These are phyloP conservation scores for Orthonychiurus folsomi DNA, from an alignment of 2,888 invertebrate genomes.

Conservation along the genomic window DNA sequence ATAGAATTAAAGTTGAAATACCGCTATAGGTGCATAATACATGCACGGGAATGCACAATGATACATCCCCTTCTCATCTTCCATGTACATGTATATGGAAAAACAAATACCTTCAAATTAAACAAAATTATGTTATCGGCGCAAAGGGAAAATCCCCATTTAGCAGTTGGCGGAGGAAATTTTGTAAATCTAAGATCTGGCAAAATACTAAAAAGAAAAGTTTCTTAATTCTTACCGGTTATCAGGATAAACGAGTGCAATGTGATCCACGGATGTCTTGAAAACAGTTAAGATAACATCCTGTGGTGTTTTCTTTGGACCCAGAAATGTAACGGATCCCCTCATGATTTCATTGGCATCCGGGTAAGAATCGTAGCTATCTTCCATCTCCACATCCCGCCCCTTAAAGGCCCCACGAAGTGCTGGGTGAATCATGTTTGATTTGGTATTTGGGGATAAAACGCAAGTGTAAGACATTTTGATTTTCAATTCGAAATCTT, in stretches of 20 bases:
- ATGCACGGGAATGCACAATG: too few relatives aligned
- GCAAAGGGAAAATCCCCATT: too few relatives aligned
- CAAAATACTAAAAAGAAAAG: too few relatives aligned
- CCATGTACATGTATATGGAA: too few relatives aligned
- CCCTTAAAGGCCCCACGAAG: background rate
- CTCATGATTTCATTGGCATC: constrained; percentile 36
- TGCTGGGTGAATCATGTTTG: background rate
- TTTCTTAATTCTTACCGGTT: constrained; percentile 27
- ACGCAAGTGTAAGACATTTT: constrained; percentile 37
- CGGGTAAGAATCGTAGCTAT: constrained; percentile 10
- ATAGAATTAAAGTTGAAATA: too few relatives aligned
- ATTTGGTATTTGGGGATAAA: constrained; percentile 12
- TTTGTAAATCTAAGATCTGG: too few relatives aligned
- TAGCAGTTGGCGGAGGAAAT: too few relatives aligned
- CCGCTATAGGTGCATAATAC: too few relatives aligned
- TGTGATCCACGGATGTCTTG: constrained; percentile 36
- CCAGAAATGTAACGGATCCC: constrained; percentile 34
- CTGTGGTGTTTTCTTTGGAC: constrained; percentile 31
- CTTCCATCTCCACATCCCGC: background rate
- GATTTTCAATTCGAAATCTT: background rate
- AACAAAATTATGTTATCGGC: too few relatives aligned
- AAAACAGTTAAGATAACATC: constrained; percentile 33
- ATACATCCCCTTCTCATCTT: too few relatives aligned
- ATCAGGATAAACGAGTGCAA: constrained; percentile 36
- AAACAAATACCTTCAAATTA: too few relatives aligned